Percentiles rank a stretch among this genome's conserved stretches.
Conservation (phyloP, 2,113 vertebrate genomes). For the Apeltes quadracus region DNA sequence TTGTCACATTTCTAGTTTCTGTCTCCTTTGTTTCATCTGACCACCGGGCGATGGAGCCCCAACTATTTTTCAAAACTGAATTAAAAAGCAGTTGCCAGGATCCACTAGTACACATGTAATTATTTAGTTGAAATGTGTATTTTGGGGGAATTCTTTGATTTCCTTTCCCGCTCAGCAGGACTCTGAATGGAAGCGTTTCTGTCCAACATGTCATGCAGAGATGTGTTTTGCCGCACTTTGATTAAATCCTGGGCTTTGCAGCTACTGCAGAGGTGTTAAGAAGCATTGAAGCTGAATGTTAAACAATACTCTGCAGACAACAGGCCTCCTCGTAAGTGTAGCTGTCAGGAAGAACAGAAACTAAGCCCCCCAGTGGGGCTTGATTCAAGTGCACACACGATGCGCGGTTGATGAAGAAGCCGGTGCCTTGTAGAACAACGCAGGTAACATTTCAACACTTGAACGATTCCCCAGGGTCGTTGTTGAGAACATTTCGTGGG, state of each 20-base stretch:
- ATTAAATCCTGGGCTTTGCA: slow-evolving; percentile 62
- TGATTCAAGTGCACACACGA: slow-evolving; percentile 37
- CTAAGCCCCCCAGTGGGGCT: slow-evolving; percentile 41
- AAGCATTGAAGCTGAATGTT: slow-evolving; percentile 59
- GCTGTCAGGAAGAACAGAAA: slow-evolving; percentile 51
- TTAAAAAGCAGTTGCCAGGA: slow-evolving; percentile 26
- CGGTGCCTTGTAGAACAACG: not conserved
- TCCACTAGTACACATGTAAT: slow-evolving; percentile 13
- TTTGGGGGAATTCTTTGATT: slow-evolving; percentile 34
- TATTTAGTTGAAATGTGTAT: slow-evolving; percentile 9
- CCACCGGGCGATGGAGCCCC: slow-evolving; percentile 1
- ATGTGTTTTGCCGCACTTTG: slow-evolving; percentile 39
- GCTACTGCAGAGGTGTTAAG: slow-evolving; percentile 60
- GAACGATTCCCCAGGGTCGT: slow-evolving; percentile 23
- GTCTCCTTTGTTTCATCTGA: slow-evolving; percentile 19
- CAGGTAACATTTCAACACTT: slow-evolving; percentile 36
- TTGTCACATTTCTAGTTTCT: slow-evolving; percentile 42
- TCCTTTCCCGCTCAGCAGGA: slow-evolving; percentile 39
- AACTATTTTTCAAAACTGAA: not conserved
- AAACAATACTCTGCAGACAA: slow-evolving; percentile 50
- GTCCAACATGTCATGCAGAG: slow-evolving; percentile 46
- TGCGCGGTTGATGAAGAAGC: slow-evolving; percentile 41
- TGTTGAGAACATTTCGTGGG: slow-evolving; percentile 31
- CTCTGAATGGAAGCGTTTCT: slow-evolving; percentile 28
- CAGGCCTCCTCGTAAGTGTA: slow-evolving; percentile 52